These are phyloP conservation scores for Cheilosia scutellata DNA, from an alignment of 2,888 invertebrate species.

Conservation along the genomic window DNA sequence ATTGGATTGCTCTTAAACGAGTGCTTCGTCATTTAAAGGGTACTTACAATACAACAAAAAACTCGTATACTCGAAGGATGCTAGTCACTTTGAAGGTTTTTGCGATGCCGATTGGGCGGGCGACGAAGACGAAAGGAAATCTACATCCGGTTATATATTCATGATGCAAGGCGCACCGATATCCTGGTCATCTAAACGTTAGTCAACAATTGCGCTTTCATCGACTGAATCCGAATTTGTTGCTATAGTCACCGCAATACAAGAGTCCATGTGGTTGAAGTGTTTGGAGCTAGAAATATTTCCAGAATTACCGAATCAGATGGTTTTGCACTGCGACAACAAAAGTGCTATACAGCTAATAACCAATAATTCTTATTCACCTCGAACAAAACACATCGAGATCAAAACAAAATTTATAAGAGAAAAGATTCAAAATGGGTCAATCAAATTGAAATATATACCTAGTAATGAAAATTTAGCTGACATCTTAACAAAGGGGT, in stretches of 20 bases:
- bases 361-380: conserved; percentile 16
- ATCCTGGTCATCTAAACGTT: conserved; percentile 41
- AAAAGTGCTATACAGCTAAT: conserved; percentile 41
- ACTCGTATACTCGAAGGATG: conserved; percentile 13
- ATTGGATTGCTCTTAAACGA: conserved; percentile 72
- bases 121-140: conserved; percentile 35
- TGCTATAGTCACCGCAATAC: conserved; percentile 20
- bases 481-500: conserved; percentile 18
- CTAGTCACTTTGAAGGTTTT: conserved; percentile 33
- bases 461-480: conserved; percentile 24
- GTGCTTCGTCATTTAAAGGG: conserved; percentile 64
- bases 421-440: conserved; percentile 20
- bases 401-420: conserved; percentile 40
- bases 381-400: conserved; percentile 41
- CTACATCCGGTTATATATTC: conserved; percentile 27
- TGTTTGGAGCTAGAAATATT: conserved; percentile 37
- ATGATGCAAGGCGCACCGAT: conserved; percentile 40
- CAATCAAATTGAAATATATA: conserved; percentile 26
- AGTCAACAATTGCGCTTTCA: conserved; percentile 27
- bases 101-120: conserved; percentile 71
- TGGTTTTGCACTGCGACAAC: conserved; percentile 37
- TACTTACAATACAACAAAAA: conserved; percentile 40
- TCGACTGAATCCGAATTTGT: conserved; percentile 46
- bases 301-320: neutral
- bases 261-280: conserved; percentile 44